Evolutionary conservation across 2,113 vertebrate species (phyloP).

Genomic region (Lates calcarifer): DNA sequence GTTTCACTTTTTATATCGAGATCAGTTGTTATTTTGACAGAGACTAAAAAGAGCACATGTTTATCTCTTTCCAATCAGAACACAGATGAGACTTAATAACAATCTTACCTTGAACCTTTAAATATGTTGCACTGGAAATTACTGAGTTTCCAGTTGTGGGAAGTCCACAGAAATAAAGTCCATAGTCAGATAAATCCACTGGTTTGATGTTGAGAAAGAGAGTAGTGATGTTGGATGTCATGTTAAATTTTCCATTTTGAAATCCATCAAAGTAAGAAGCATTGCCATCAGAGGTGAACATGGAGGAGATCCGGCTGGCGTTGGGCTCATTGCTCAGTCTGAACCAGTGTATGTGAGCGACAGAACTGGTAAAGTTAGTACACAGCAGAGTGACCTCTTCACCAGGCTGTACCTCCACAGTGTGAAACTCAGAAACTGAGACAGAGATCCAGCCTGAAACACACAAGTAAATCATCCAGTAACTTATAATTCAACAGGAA

Average conservation of each 20-base stretch:
- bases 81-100: background rate
- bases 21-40: background rate
- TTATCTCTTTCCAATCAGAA: background rate
- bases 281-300: fast-evolving
- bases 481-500: background rate
- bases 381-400: slow-evolving; percentile 46
- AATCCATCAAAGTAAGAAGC: fast-evolving
- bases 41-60: background rate
- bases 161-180: slow-evolving; percentile 54
- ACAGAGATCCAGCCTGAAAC: slow-evolving; percentile 39
- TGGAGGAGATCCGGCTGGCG: background rate
- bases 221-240: slow-evolving; percentile 15
- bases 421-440: background rate
- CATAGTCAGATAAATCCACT: slow-evolving; percentile 28
- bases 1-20: background rate
- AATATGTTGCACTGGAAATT: background rate
- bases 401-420: background rate
- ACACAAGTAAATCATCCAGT: background rate
- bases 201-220: slow-evolving; percentile 34
- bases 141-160: fast-evolving
- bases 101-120: slow-evolving; percentile 55
- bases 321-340: background rate
- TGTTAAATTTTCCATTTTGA: slow-evolving; percentile 8
- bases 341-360: background rate
- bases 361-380: fast-evolving